phyloP scores from a whole-genome alignment of 1,140 invertebrate species.

The Orchesella cincta region DNA sequence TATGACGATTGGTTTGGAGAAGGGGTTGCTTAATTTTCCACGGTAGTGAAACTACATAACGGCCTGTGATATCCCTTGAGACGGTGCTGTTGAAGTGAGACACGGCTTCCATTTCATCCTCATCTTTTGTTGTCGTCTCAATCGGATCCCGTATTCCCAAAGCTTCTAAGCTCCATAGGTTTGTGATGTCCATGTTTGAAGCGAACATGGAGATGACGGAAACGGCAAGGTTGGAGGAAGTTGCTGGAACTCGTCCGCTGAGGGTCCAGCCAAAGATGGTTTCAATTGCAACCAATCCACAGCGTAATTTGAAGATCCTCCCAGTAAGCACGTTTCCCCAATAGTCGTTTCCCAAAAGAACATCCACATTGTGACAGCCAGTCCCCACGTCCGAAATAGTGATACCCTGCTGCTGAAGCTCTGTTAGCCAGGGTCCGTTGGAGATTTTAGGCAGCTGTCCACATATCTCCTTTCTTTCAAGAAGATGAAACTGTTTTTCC shows the following conservation, averaged over 20 bases:
- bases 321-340: slow-evolving; percentile 8
- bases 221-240: neutral
- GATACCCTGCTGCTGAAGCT: slow-evolving; percentile 39
- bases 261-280: slow-evolving; percentile 53
- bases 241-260: slow-evolving; percentile 46
- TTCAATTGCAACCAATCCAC: slow-evolving; percentile 50
- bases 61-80: neutral
- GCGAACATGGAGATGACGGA: neutral
- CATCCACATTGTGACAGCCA: neutral
- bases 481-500: slow-evolving; percentile 9
- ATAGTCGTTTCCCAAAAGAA: slow-evolving; percentile 31
- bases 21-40: neutral
- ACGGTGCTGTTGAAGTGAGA: slow-evolving; percentile 7
- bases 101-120: neutral
- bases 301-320: neutral
- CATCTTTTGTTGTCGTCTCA: slow-evolving; percentile 26
- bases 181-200: neutral
- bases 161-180: slow-evolving; percentile 8
- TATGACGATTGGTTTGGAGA: neutral
- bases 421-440: slow-evolving; percentile 33
- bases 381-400: slow-evolving; percentile 37
- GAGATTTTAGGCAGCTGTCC: slow-evolving; percentile 7
- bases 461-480: slow-evolving; percentile 27
- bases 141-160: slow-evolving; percentile 22
- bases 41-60: slow-evolving; percentile 16